Evolutionary conservation across 2,113 vertebrate genomes (phyloP), one percentile per base, ranked within the genome.

Genomic region (Ptychochromis oligacanthus): DNA sequence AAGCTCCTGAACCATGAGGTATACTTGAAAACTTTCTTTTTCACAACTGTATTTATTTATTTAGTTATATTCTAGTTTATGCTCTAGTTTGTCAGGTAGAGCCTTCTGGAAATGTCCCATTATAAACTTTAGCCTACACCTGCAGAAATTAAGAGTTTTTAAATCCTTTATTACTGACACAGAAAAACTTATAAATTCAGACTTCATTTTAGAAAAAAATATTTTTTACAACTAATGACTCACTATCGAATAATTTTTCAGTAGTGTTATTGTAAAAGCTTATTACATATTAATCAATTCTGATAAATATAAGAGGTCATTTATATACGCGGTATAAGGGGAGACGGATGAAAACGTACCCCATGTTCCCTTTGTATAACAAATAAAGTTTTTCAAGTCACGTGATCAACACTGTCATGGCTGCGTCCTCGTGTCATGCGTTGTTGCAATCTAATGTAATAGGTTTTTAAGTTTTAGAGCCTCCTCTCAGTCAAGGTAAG

Each of bases 361-460:
- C n/a, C n/a, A n/a, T n/a, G 67, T 77, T 1, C 1, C 11, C 3
- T 24, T 8, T 6, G 14, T 20, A 26, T 2, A 8, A 54, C 36
- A 4, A 88, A 90, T 91, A 91, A 88, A 91, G 91, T 91, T 92
- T 84, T 86, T 82, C 76, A 52, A 88, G 87, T 24, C 93, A 94
- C 87, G 94, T 95, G 94, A 94, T 55, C 56, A 62, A n/a, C 4
- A 78, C 89, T 91, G 83, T 87, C 92, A 96, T 95, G 95, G 94
- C 94, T 38, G 94, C 95, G 57, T 49, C 89, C 94, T 92, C 86
- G 91, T 95, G 89, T 60, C 28, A 58, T 26, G 88, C 59, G 82
- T 90, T 70, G 72, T 13, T 79, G 80, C 80, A 1, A 24, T 28
- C 18, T 6, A 26, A 34, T 22, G 12, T 24, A 10, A 12, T 22